These are phyloP conservation scores for Sinosuthora webbiana DNA, from an alignment of 2,113 vertebrate genomes.

Conservation along the genomic window DNA sequence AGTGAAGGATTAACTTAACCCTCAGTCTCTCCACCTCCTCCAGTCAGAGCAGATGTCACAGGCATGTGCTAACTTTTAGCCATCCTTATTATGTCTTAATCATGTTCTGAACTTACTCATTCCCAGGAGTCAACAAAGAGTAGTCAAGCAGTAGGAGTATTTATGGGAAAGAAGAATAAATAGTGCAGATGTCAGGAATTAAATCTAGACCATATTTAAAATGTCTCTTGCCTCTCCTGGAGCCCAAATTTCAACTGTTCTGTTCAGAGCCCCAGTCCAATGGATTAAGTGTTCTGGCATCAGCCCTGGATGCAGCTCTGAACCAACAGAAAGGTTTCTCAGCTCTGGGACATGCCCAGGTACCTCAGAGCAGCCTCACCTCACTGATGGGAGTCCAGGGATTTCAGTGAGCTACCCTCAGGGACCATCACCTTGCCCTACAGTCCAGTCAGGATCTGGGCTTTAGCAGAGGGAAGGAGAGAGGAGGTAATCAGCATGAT, in stretches of 20 bases:
- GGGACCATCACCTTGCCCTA: neutral
- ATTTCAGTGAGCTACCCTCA: neutral
- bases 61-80: neutral
- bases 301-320: neutral
- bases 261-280: neutral
- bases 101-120: neutral
- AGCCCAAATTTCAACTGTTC: neutral
- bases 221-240: neutral
- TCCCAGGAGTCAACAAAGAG: constrained; percentile 9
- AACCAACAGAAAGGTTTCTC: neutral
- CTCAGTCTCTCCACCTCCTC: neutral
- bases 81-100: constrained; percentile 4
- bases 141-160: neutral
- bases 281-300: neutral
- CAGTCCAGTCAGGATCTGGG: too few species aligned
- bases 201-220: neutral
- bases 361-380: neutral
- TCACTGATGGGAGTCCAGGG: neutral
- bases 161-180: constrained; percentile 41
- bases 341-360: neutral
- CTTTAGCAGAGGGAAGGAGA: neutral
- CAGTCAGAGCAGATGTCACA: constrained; percentile 26
- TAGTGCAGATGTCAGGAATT: constrained; percentile 16
- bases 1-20: constrained; percentile 1
- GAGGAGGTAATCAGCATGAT: too few species aligned